These are phyloP conservation scores for Melanotaenia maccullochi DNA, from an alignment of 2,797 vertebrate species.

Conservation along the genomic window DNA sequence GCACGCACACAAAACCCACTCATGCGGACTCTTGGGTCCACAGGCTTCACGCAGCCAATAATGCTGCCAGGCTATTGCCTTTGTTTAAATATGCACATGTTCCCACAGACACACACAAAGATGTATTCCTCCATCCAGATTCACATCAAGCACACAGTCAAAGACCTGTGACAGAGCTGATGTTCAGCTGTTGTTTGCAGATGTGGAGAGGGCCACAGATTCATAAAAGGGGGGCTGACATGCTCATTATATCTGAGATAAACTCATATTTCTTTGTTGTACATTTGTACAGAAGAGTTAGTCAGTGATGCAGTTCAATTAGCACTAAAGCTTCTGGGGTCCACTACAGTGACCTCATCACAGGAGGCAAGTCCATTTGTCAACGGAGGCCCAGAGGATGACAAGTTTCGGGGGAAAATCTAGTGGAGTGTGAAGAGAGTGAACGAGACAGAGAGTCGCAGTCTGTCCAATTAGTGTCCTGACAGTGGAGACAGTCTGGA, in stretches of 20 bases:
- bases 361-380: conserved; percentile 43
- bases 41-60: conserved; percentile 11
- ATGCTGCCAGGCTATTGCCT: conserved; percentile 18
- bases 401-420: conserved; percentile 35
- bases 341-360: conserved; percentile 48
- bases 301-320: conserved; percentile 26
- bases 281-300: background rate
- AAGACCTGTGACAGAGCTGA: conserved; percentile 36
- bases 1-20: conserved; percentile 24
- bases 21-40: conserved; percentile 29
- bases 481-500: conserved; percentile 52
- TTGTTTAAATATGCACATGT: conserved; percentile 46
- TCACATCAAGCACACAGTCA: conserved; percentile 50
- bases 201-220: background rate
- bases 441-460: conserved; percentile 23
- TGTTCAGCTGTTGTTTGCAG: conserved; percentile 13
- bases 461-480: conserved; percentile 61
- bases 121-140: conserved; percentile 39
- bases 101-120: conserved; percentile 12
- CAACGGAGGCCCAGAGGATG: conserved; percentile 35
- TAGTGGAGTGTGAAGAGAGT: conserved; percentile 44
- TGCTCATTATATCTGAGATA: background rate
- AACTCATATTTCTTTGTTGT: conserved; percentile 14
- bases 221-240: background rate
- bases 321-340: conserved; percentile 26